These are phyloP conservation scores for Spizaetus ornatus DNA, from an alignment of 2,113 vertebrate species.

Conservation along the genomic window DNA sequence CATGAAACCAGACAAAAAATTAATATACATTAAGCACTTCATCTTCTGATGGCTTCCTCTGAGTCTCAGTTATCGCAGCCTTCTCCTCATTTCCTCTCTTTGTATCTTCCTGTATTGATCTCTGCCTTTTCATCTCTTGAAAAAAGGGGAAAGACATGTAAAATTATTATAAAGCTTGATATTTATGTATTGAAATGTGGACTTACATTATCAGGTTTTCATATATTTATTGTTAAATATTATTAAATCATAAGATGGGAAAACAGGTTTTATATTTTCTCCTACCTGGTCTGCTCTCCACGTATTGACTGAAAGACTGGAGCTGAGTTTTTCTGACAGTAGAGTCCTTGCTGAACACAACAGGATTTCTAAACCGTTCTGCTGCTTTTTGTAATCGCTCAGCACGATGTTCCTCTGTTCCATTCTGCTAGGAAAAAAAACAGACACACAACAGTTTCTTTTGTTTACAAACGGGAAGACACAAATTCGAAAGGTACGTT, in stretches of 20 bases:
- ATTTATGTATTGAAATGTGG: conserved; percentile 78
- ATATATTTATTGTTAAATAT: conserved; percentile 66
- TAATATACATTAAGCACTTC: conserved; percentile 92
- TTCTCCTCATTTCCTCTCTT: conserved; percentile 87
- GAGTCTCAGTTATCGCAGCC: conserved; percentile 81
- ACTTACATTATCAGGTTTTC: conserved; percentile 71
- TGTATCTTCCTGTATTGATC: conserved; percentile 93
- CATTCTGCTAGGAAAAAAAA: conserved; percentile 79
- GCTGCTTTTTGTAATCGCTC: conserved; percentile 89
- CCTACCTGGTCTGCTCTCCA: conserved; percentile 95
- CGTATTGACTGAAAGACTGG: conserved; percentile 97
- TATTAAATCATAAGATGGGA: conserved; percentile 67
- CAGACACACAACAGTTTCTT: conserved; percentile 49
- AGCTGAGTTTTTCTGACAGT: conserved; percentile 95
- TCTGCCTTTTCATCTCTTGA: conserved; percentile 95
- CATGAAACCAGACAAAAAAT: conserved; percentile 86
- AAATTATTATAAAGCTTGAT: conserved; percentile 83
- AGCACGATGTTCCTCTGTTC: conserved; percentile 83
- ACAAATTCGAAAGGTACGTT: conserved; percentile 21
- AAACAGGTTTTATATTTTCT: conserved; percentile 64
- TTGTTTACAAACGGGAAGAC: conserved; percentile 42
- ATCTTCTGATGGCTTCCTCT: conserved; percentile 91
- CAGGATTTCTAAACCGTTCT: conserved; percentile 88
- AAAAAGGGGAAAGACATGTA: conserved; percentile 76
- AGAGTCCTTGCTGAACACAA: conserved; percentile 94